Evolutionary conservation across 1,140 invertebrate genomes (phyloP), one percentile per base, ranked within the genome.

Genomic region (Andrena cerasifolii): DNA sequence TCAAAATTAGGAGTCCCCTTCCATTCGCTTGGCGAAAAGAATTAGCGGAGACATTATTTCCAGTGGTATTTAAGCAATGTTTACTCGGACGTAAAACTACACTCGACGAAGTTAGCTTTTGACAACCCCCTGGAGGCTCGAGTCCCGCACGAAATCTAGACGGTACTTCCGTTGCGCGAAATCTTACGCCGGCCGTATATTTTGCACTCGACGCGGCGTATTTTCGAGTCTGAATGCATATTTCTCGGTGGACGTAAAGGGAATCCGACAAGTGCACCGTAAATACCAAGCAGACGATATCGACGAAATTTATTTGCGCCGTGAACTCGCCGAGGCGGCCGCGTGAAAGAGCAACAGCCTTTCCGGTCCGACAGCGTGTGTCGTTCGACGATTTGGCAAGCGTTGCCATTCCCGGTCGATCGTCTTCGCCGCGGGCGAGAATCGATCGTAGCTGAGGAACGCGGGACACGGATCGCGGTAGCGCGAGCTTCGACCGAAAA

Each of bases 271-370:
- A 61, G 33, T 61, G 58, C 58, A 43, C 33, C 58, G 33, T 61
- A 61, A 61, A 61, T 61, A 61, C 40, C 58, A 24, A 61, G n/a
- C n/a, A 24, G 58, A 43, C 58, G 58, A 61, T 61, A 61, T 61
- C 58, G 58, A n/a, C 10, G 58, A 61, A 61, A 61, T 61, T 40
- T 61, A 61, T 61, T 61, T 36, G 33, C 58, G 33, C n/a, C 33
- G n/a, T n/a, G 21, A 40, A 24, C 58, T 61, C n/a, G n/a, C 1
- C 21, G 58, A 14, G n/a, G 33, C 33, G 58, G 33, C 33, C 1
- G 56, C 14, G n/a, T 3, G 31, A 36, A 36, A 36, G 56, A 36
- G 31, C 56, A 59, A 59, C 56, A 59, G 56, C 56, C 56, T 36
- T 59, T 3, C 31, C 1, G 18, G 1, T 6, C 7, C 56, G 56